phyloP scores from a whole-genome alignment of 1,140 invertebrate species.

The Grapholita molesta region DNA sequence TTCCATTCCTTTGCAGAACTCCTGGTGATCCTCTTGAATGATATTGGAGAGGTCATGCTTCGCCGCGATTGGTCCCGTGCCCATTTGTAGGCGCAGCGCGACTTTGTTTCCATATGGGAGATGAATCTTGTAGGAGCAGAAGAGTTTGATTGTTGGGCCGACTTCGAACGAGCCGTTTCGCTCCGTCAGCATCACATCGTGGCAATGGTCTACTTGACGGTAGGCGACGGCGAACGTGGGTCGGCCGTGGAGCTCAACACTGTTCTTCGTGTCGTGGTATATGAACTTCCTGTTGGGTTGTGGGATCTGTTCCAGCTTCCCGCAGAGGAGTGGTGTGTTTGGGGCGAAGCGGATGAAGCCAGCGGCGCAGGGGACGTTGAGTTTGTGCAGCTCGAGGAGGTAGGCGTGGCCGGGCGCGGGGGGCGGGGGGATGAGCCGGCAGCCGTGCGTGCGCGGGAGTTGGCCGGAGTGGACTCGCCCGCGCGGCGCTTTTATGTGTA shows the following conservation, averaged over 20 bases:
- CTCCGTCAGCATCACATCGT: constrained; percentile 80
- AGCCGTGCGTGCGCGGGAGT: constrained; percentile 54
- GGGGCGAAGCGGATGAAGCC: constrained; percentile 79
- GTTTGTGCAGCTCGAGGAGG: constrained; percentile 79
- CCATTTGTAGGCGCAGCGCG: constrained; percentile 78
- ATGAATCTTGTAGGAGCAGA: constrained; percentile 81
- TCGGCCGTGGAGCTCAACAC: constrained; percentile 77
- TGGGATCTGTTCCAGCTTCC: constrained; percentile 81
- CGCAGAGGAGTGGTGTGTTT: constrained; percentile 73
- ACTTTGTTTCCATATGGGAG: constrained; percentile 82
- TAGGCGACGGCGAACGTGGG: constrained; percentile 81
- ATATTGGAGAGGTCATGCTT: constrained; percentile 51
- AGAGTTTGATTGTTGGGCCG: constrained; percentile 73
- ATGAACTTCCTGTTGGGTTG: constrained; percentile 77
- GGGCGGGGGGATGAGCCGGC: constrained; percentile 53
- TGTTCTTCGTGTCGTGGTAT: constrained; percentile 67
- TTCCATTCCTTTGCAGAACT: constrained; percentile 75
- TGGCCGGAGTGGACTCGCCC: constrained; percentile 65
- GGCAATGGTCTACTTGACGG: constrained; percentile 82
- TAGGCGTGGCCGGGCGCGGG: constrained; percentile 69
- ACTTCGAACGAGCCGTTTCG: constrained; percentile 81
- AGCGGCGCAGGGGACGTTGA: constrained; percentile 81
- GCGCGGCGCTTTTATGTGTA: constrained; percentile 45
- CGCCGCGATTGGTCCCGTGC: constrained; percentile 48
- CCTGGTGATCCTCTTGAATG: constrained; percentile 53